Conservation (phyloP, 2,797 vertebrate species). For the Myotis findleyi region DNA sequence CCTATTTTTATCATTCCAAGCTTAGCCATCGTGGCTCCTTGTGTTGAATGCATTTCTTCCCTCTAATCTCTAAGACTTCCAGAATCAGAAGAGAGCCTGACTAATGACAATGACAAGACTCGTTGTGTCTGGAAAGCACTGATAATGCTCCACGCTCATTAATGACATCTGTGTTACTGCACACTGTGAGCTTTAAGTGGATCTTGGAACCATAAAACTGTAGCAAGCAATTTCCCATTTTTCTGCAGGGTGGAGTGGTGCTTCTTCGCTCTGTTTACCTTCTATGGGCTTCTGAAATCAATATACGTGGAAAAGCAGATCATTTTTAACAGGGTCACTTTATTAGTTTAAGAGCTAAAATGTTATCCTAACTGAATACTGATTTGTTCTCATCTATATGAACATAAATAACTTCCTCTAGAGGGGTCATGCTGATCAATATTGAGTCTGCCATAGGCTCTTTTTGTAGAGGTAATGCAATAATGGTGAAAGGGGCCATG, state of each 20-base stretch:
- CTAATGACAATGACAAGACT: neutral
- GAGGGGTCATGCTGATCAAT: conserved; percentile 52
- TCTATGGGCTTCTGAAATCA: conserved; percentile 64
- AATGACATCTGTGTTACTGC: conserved; percentile 67
- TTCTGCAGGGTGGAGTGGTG: neutral
- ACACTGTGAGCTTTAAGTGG: conserved; percentile 13
- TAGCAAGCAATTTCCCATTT: conserved; percentile 38
- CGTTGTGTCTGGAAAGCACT: conserved; percentile 65
- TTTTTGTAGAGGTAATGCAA: conserved; percentile 24
- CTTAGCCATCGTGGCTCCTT: neutral
- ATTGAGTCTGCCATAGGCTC: neutral
- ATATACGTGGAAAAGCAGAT: conserved; percentile 57
- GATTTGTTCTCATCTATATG: conserved; percentile 59
- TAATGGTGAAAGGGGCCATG: neutral
- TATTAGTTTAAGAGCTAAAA: conserved; percentile 68
- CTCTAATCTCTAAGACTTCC: conserved; percentile 59
- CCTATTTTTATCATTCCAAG: neutral
- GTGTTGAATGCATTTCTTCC: conserved; percentile 47
- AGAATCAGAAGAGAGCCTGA: conserved; percentile 47
- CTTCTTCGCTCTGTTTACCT: neutral
- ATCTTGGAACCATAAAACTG: conserved; percentile 48
- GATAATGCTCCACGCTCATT: conserved; percentile 68
- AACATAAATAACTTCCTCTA: conserved; percentile 58
- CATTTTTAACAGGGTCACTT: conserved; percentile 68
- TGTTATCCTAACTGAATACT: conserved; percentile 60